Evolutionary conservation across 2,113 vertebrate species (phyloP), one percentile per base, ranked within the genome.

Genomic region (Pterocles burchelli): DNA sequence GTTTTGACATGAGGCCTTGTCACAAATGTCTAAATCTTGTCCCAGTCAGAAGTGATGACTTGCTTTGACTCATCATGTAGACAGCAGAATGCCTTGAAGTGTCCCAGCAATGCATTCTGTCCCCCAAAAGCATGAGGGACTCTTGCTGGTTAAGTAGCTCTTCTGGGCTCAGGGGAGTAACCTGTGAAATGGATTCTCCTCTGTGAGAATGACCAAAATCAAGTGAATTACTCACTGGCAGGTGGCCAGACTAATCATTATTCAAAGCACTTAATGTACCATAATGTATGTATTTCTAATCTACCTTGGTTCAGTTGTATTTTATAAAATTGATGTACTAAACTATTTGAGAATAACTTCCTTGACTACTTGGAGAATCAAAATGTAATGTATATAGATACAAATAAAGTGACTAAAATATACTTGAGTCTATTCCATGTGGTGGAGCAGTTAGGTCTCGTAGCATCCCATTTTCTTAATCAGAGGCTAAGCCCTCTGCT

Each of bases 281-380:
- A 97, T 98, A 98, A 90, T 98, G 96, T 98, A 95, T 97, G 97
- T 97, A 97, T 98, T 98, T 98, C 94, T 97, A 92, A 92, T 81
- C 55, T 97, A 97, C 89, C 68, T 97, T 96, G 91, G 94, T 97
- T 95, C 65, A 95, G 58, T 65, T 97, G 93, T 94, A 86, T 98
- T 98, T 98, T 98, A 97, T 98, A 98, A 97, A 82, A 94, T 73
- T 88, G 75, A 94, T 91, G 92, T 97, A 95, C 96, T 98, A 97
- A 97, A 89, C 84, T 95, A 88, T 97, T 98, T 97, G 97, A 94
- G 94, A 93, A 92, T 78, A 96, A 97, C 82, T 58, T 48, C 96
- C 68, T 94, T 98, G 96, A 90, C 57, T 95, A 95, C 94, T 97
- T 96, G 92, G 95, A 97, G 68, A 96, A 97, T 97, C 89, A 83